Conservation (phyloP, 2,113 vertebrate species). For the Ceyx melanurus region DNA sequence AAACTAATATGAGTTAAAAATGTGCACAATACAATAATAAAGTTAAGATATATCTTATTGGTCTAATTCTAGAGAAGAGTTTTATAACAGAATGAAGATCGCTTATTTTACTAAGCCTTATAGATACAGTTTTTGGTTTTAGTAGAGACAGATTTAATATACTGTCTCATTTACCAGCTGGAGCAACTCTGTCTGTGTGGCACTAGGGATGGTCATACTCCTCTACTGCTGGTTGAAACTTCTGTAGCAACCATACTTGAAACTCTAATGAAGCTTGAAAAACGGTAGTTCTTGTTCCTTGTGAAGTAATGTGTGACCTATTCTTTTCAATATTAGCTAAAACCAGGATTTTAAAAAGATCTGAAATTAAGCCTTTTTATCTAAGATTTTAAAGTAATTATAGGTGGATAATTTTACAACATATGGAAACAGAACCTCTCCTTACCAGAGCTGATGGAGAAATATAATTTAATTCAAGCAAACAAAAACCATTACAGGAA, state of each 20-base stretch:
- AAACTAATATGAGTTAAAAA: background rate
- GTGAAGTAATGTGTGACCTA: background rate
- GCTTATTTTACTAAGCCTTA: background rate
- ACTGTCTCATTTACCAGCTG: background rate
- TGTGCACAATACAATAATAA: background rate
- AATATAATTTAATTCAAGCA: background rate
- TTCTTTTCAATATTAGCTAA: background rate
- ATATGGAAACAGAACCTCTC: constrained; percentile 1
- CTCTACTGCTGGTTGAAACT: background rate
- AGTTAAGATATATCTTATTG: background rate
- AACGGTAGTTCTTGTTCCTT: background rate
- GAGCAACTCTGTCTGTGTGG: background rate
- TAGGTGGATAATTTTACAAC: background rate
- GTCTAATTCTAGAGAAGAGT: background rate
- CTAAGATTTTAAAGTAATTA: constrained; percentile 21
- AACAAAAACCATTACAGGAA: background rate
- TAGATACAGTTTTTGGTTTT: background rate
- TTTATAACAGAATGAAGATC: background rate
- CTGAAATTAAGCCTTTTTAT: constrained; percentile 37
- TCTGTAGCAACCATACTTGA: background rate
- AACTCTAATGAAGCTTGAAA: background rate
- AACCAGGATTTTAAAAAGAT: background rate
- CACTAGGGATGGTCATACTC: too few relatives aligned
- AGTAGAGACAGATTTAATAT: background rate
- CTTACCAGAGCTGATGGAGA: background rate